phyloP scores from a whole-genome alignment of 23 tunicate species.

The Styela clava region DNA sequence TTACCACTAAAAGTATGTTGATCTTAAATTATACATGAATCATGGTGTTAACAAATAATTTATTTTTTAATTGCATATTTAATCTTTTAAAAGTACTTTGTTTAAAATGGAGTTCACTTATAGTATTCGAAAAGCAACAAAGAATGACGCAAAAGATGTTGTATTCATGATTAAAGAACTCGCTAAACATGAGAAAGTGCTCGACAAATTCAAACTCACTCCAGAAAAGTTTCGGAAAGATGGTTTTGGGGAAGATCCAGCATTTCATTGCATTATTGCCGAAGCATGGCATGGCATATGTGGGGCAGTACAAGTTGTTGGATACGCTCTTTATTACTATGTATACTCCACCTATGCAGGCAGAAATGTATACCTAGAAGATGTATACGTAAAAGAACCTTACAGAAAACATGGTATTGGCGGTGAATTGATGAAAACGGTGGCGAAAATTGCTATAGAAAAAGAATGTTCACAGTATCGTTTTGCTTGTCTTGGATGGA shows the following conservation, averaged over 20 bases:
- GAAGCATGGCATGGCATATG: conserved; percentile 1
- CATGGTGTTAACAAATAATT: too few species aligned
- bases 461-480: conserved; percentile 51
- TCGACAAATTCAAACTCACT: conserved; percentile 29
- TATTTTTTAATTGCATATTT: too few species aligned
- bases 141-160: neutral
- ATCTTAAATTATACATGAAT: too few species aligned
- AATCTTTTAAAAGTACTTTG: too few species aligned
- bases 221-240: conserved; percentile 2
- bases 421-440: conserved; percentile 45
- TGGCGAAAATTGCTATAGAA: conserved; percentile 26
- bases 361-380: conserved; percentile 55
- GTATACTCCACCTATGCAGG: conserved; percentile 57
- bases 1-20: too few species aligned
- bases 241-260: conserved; percentile 14
- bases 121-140: conserved; percentile 3
- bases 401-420: conserved; percentile 45
- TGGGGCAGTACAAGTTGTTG: conserved; percentile 21
- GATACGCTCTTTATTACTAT: conserved; percentile 47
- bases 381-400: conserved; percentile 41
- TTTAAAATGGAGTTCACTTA: neutral
- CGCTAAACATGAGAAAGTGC: conserved; percentile 27
- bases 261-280: conserved; percentile 40
- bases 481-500: conserved; percentile 42
- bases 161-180: conserved; percentile 30